Conservation (phyloP, 2,888 invertebrate genomes). For the Ectemnius lituratus region DNA sequence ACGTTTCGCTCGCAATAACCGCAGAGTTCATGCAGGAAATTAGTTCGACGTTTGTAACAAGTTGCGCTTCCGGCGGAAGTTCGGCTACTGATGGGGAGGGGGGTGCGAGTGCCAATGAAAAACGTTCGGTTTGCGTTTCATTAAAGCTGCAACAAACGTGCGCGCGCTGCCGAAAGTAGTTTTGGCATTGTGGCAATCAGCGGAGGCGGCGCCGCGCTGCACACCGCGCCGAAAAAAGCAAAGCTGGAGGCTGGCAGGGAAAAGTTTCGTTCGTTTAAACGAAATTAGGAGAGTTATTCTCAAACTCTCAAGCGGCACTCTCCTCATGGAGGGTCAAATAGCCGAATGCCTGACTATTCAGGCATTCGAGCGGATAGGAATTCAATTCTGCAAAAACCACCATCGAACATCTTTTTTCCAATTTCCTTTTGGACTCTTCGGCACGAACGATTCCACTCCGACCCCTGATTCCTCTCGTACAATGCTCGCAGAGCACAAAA, state of each 20-base stretch:
- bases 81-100: not conserved
- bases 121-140: not conserved
- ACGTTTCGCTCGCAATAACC: too few relatives aligned
- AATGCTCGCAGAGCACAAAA: too few relatives aligned
- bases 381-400: not conserved
- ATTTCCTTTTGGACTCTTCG: not conserved
- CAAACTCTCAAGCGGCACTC: not conserved
- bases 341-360: not conserved
- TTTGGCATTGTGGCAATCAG: slow-evolving; percentile 1
- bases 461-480: too few relatives aligned
- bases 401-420: too few relatives aligned
- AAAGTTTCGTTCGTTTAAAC: slow-evolving; percentile 1
- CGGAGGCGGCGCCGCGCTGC: too few relatives aligned
- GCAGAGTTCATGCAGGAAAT: slow-evolving; percentile 1
- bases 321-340: not conserved
- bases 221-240: not conserved
- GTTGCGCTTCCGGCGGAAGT: not conserved
- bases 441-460: not conserved
- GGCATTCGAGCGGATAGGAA: not conserved
- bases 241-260: too few relatives aligned
- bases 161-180: not conserved
- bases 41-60: not conserved
- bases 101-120: too few relatives aligned
- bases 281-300: slow-evolving; percentile 2
- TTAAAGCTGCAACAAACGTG: not conserved